Conservation (phyloP, 1,140 invertebrate species). For the Caenorhabditis inopinata region DNA sequence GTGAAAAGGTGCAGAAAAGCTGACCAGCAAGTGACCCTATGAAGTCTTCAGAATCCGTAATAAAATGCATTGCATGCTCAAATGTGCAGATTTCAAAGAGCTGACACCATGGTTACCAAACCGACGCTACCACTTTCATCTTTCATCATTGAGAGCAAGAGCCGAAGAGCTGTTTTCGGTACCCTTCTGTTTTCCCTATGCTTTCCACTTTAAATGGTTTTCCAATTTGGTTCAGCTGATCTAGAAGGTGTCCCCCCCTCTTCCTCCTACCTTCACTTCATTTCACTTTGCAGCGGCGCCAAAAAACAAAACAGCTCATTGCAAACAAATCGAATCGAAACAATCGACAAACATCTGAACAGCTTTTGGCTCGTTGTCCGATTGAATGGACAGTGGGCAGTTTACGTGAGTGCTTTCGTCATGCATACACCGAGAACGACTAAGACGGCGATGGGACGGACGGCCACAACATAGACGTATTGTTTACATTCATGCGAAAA, state of each 20-base stretch:
- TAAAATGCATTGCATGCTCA: background rate
- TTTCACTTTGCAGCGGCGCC: too few species aligned
- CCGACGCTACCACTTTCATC: too few species aligned
- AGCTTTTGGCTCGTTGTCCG: too few species aligned
- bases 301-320: conserved; percentile 24
- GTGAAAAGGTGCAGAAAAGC: background rate
- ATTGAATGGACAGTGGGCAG: conserved; percentile 13
- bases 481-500: conserved; percentile 9
- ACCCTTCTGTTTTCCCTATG: too few species aligned
- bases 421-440: background rate
- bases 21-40: conserved; percentile 20
- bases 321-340: conserved; percentile 14
- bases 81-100: conserved; percentile 7
- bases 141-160: too few species aligned
- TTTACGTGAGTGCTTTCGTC: conserved; percentile 23
- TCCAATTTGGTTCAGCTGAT: too few species aligned
- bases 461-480: background rate
- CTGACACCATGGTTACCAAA: background rate
- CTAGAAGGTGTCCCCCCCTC: too few species aligned
- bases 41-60: background rate
- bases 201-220: too few species aligned
- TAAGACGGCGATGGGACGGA: background rate
- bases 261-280: too few species aligned
- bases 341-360: background rate
- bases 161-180: too few species aligned